Evolutionary conservation across 2,797 vertebrate species (phyloP).

Genomic region (Hippocampus kuda): DNA sequence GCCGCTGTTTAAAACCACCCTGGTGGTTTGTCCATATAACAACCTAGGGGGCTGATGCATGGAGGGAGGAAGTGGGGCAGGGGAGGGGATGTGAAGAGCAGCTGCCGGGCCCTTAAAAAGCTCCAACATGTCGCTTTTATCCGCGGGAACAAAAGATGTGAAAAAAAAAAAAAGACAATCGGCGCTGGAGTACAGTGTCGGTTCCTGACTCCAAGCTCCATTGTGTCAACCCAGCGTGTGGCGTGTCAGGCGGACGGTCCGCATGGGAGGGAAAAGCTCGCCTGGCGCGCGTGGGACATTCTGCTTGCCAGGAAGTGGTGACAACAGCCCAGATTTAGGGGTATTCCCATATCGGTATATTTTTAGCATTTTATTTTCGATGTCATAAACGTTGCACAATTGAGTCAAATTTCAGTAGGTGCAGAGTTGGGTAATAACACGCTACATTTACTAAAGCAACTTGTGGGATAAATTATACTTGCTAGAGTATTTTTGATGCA

Average conservation of each 20-base stretch:
- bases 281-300: slow-evolving; percentile 34
- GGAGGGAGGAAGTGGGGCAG: slow-evolving; percentile 43
- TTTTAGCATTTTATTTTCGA: slow-evolving; percentile 3
- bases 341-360: slow-evolving; percentile 5
- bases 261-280: slow-evolving; percentile 23
- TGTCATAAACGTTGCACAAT: neutral
- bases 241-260: slow-evolving; percentile 56
- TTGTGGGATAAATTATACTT: no score
- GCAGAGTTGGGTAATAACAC: no score
- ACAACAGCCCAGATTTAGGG: slow-evolving; percentile 13
- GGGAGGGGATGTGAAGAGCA: slow-evolving; percentile 54
- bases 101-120: slow-evolving; percentile 62
- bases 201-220: slow-evolving; percentile 54
- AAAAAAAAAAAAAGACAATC: slow-evolving; percentile 66
- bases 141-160: slow-evolving; percentile 66
- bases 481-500: no score
- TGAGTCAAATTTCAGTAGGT: no score
- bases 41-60: slow-evolving; percentile 18
- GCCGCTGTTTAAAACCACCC: slow-evolving; percentile 36
- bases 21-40: slow-evolving; percentile 73
- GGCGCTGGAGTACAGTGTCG: slow-evolving; percentile 64
- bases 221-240: slow-evolving; percentile 59
- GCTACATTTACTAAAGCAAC: no score
- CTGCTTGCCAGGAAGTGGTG: slow-evolving; percentile 12
- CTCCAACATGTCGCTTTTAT: slow-evolving; percentile 70